These are phyloP conservation scores for Cricetomys ansorgei DNA, from an alignment of 2,113 vertebrate species.

Conservation along the genomic window DNA sequence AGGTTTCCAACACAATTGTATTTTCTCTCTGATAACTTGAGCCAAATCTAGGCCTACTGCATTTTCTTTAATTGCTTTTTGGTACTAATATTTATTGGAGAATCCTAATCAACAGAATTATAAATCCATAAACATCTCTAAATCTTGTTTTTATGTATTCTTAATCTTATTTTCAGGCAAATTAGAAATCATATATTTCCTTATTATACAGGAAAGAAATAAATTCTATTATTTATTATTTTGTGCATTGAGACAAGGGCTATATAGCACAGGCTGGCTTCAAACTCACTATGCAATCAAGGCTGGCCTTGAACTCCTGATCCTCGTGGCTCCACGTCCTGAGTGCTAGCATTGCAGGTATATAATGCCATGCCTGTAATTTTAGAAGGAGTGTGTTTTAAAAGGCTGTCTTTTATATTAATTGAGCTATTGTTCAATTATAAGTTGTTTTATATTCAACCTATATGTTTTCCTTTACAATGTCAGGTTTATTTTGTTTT, in stretches of 20 bases:
- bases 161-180: neutral
- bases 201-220: neutral
- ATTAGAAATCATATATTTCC: neutral
- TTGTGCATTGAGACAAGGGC: neutral
- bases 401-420: neutral
- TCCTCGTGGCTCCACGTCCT: too few species aligned
- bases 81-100: neutral
- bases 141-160: neutral
- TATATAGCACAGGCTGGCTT: neutral
- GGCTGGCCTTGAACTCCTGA: neutral
- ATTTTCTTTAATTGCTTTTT: neutral
- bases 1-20: neutral
- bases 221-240: neutral
- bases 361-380: neutral
- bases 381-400: neutral
- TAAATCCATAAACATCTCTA: neutral
- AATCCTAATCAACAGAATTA: neutral
- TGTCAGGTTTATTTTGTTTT: constrained; percentile 16
- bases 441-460: neutral
- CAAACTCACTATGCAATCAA: neutral
- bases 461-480: neutral
- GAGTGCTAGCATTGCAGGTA: neutral
- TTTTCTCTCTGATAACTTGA: neutral
- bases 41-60: neutral
- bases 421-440: neutral